Evolutionary conservation across 1,140 invertebrate genomes (phyloP), one percentile per base, ranked within the genome.

Genomic region (Pseudomyrmex concolor): DNA sequence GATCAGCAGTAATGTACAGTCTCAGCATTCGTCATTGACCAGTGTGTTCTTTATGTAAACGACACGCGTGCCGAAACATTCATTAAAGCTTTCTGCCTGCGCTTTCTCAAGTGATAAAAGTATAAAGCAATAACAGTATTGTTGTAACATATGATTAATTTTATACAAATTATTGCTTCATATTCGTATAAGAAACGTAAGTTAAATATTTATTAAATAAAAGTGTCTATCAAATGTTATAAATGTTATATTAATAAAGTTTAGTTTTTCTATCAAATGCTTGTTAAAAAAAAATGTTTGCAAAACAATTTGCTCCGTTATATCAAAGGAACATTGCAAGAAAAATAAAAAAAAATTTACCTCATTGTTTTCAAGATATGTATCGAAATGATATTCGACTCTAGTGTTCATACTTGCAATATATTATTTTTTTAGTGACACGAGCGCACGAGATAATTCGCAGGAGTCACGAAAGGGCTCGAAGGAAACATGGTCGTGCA

Each of bases 381-480:
- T 34, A 17, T 77, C 63, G 8, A 48, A 55, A 12, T 2, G 15
- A 70, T 70, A 48, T 78, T 59, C 64, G 10, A 57, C 34, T 17
- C 10, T 19, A 25, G 25, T 45, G 10, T 48, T 17, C 59, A 78
- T 80, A 60, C 9, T 48, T 45, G 66, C 64, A 34, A 78, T 70
- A 78, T 50, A 45, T 78, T 12, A 68, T 68, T 78, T 68, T 57
- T 68, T 17, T 55, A 59, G 54, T 71, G 54, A 80, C 71, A 59
- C 15, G 12, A n/a, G 43, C 15, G 4, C 19, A 34, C 34, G 22
- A 51, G 10, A 50, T 78, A 76, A 77, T 67, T 67, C 45, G n/a
- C 43, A 12, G 45, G 25, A 78, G 71, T 84, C 86, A 82, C 76
- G 86, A 72, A 84, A 85, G 72, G 77, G 60, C 55, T 63, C 0